phyloP scores from a whole-genome alignment of 2,797 vertebrate genomes.

The Xerus rutilus region DNA sequence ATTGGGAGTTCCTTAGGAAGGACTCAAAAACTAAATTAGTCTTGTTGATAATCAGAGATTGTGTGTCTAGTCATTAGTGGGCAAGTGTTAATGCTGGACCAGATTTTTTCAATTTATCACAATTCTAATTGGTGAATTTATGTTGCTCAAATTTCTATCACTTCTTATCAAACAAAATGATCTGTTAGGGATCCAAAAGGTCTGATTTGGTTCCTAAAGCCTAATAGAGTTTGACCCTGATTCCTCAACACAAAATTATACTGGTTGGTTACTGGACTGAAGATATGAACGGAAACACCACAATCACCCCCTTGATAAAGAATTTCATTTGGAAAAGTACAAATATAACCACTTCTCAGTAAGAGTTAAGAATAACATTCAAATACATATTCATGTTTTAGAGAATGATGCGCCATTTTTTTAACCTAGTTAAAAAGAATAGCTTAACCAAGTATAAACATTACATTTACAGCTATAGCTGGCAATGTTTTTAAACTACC shows the following conservation, averaged over 20 bases:
- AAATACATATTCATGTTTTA: constrained; percentile 46
- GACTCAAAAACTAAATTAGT: constrained; percentile 12
- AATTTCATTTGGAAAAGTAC: constrained; percentile 6
- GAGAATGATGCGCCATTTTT: constrained; percentile 20
- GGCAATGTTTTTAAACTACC: constrained; percentile 53
- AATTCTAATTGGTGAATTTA: not conserved
- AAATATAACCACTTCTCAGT: constrained; percentile 57
- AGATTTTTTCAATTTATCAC: not conserved
- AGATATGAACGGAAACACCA: constrained; percentile 7
- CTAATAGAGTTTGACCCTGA: constrained; percentile 14
- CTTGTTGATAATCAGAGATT: not conserved
- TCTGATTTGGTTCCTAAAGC: constrained; percentile 14
- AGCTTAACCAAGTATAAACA: constrained; percentile 19
- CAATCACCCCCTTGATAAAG: not conserved
- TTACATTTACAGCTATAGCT: not conserved
- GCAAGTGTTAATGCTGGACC: not conserved
- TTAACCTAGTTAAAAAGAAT: constrained; percentile 23
- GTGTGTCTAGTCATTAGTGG: not conserved
- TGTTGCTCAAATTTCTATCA: constrained; percentile 35
- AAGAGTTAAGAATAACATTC: constrained; percentile 53
- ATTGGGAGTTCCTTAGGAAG: constrained; percentile 4
- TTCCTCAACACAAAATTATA: not conserved
- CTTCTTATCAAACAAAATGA: constrained; percentile 42
- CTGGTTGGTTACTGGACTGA: constrained; percentile 32
- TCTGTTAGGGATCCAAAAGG: not conserved